Conservation (phyloP, 2,888 invertebrate species). For the Neoaliturus tenellus region DNA sequence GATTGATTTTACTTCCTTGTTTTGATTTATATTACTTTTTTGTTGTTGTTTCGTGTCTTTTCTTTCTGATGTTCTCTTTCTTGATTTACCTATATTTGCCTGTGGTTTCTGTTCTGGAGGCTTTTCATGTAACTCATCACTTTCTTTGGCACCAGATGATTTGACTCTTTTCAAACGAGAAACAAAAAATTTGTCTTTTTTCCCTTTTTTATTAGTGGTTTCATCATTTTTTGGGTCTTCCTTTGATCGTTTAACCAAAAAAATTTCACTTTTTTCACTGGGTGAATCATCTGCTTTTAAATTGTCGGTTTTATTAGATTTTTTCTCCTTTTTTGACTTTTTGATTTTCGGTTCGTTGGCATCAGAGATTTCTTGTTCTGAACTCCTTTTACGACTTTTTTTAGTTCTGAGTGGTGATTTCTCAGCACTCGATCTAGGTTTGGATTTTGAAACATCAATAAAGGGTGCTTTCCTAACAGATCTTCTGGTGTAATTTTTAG, state of each 20-base stretch:
- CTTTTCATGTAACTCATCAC: not conserved
- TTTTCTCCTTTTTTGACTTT: not conserved
- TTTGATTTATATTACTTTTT: not conserved
- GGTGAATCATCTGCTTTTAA: not conserved
- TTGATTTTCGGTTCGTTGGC: not conserved
- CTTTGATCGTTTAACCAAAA: not conserved
- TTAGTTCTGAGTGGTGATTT: not conserved
- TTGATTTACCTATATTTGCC: not conserved
- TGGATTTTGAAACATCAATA: slow-evolving; percentile 10
- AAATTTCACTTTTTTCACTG: not conserved
- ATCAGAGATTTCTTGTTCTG: not conserved
- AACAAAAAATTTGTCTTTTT: not conserved
- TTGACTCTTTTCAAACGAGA: not conserved
- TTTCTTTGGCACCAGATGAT: not conserved
- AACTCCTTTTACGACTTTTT: not conserved
- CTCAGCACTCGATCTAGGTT: not conserved
- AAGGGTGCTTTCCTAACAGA: not conserved
- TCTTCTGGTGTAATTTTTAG: not conserved
- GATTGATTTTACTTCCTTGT: not conserved
- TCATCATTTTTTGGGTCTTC: not conserved
- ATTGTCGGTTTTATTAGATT: no score
- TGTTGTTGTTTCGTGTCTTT: not conserved
- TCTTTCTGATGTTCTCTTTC: not conserved
- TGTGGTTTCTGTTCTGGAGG: not conserved
- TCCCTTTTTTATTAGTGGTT: not conserved